Evolutionary conservation across 2,797 vertebrate species (phyloP), one percentile per base, ranked within the genome.

Genomic region (Staurois parvus): DNA sequence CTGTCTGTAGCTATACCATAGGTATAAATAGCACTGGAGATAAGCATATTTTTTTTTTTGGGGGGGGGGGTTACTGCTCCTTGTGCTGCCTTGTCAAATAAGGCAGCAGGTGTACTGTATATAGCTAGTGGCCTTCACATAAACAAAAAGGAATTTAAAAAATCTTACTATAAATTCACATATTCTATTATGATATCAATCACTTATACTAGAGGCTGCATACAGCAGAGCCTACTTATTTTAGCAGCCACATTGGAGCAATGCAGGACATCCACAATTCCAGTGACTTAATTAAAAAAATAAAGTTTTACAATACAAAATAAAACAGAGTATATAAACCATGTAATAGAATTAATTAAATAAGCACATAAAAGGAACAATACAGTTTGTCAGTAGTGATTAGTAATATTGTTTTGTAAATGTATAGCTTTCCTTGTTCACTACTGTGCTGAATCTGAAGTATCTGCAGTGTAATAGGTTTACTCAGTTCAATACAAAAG

Each of bases 391-490:
- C n/a, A 74, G 15, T 7, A 11, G 29, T 4, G 34, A n/a, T 40
- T 40, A 72, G 21, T n/a, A 42, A 4, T 72, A 72, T n/a, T 79
- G 37, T 76, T 52, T 62, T 76, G 32, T 17, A 77, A 70, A 84
- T 69, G 34, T 64, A 70, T 69, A 28, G 30, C 40, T 30, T 76
- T 12, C 13, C 26, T 42, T 34, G 48, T 29, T 24, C 30, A 69
- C 19, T 28, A 62, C 21, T 75, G 28, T 56, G 48, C 45, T 69
- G 17, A 64, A 64, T 11, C 24, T 64, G 64, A 76, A 59, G 17
- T 84, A 84, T 72, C 64, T 72, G 64, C 37, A 77, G 66, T 70
- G 37, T 77, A 77, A 77, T 84, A 10, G 82, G 30, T 62, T 70
- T 77, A 69, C 69, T 56, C 5, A 45, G 17, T 83, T 68, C 29